These are phyloP conservation scores for Ciconia nigra DNA, from an alignment of 2,797 vertebrate genomes.

Conservation along the genomic window DNA sequence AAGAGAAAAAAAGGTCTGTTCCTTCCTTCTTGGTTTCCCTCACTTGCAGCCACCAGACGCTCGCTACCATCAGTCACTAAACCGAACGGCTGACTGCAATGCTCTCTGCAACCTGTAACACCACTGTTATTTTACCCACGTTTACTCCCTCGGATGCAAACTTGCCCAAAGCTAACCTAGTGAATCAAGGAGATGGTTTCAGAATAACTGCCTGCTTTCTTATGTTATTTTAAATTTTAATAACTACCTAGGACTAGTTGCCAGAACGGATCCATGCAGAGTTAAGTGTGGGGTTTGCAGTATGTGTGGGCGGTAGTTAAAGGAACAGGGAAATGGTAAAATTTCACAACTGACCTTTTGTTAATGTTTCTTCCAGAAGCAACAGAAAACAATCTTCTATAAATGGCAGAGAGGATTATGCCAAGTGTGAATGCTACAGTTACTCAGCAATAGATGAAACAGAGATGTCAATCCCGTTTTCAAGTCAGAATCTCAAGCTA, in stretches of 20 bases:
- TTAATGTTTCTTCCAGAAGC: neutral
- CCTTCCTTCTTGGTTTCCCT: neutral
- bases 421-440: neutral
- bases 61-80: neutral
- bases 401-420: neutral
- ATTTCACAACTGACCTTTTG: neutral
- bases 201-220: neutral
- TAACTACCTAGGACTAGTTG: neutral
- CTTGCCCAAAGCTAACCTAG: neutral
- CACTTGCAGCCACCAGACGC: neutral
- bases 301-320: neutral
- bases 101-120: neutral
- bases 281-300: neutral
- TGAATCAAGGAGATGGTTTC: neutral
- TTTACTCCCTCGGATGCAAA: neutral
- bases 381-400: neutral
- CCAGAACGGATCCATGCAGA: neutral
- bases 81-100: neutral
- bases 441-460: neutral
- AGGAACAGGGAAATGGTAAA: neutral
- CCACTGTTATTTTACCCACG: rapidly evolving
- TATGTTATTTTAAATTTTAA: neutral
- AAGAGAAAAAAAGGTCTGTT: neutral
- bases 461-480: neutral
- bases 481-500: neutral